Evolutionary conservation across 2,113 vertebrate species (phyloP).

Genomic region (Tonatia bakeri): DNA sequence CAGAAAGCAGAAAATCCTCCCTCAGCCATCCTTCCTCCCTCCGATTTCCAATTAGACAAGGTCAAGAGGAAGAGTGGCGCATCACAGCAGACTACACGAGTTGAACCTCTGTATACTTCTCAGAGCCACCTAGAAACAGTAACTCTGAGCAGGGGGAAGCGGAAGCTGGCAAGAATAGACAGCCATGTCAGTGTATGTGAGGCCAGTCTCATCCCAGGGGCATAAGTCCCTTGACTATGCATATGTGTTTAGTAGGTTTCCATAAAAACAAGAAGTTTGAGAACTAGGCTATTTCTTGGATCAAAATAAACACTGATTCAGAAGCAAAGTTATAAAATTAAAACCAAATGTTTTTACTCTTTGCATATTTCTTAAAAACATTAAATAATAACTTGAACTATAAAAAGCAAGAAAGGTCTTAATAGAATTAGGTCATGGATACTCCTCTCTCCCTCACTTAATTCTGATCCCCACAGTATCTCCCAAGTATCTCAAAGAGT

Average conservation of each 20-base stretch:
- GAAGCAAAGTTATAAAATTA: slow-evolving; percentile 6
- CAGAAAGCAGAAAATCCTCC: slow-evolving; percentile 73
- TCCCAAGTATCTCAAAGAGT: background rate
- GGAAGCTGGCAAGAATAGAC: background rate
- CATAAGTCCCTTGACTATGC: background rate
- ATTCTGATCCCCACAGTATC: background rate
- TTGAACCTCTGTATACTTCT: background rate
- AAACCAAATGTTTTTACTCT: slow-evolving; percentile 1
- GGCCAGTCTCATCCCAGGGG: background rate
- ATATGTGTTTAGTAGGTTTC: background rate
- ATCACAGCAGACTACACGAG: background rate
- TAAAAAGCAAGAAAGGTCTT: slow-evolving; percentile 22
- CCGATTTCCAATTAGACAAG: slow-evolving; percentile 28
- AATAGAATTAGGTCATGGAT: background rate
- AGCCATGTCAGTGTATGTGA: background rate
- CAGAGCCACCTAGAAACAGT: slow-evolving; percentile 11
- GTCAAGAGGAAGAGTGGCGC: slow-evolving; percentile 63
- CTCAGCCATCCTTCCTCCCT: slow-evolving; percentile 70
- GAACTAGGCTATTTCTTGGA: background rate
- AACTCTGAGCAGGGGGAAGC: background rate
- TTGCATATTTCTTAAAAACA: slow-evolving; percentile 5
- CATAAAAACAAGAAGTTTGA: slow-evolving; percentile 28
- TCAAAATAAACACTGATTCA: slow-evolving; percentile 47
- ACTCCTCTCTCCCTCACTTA: background rate
- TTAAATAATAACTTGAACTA: background rate